Evolutionary conservation across 1,140 invertebrate species (phyloP).

Genomic region (Potamilus streckersoni): DNA sequence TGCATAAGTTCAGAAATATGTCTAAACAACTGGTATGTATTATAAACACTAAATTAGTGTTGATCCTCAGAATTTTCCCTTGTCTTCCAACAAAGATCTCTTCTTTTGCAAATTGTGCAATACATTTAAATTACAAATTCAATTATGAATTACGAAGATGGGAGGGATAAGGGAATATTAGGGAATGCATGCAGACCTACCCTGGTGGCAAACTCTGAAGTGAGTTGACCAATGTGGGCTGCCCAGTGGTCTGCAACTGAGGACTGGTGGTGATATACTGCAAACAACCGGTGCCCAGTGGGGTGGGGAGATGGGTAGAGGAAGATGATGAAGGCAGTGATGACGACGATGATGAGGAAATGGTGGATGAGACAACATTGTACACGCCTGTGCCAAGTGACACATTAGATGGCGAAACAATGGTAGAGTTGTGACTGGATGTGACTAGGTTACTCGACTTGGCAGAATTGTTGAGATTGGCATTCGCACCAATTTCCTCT

Average conservation of each 20-base stretch:
- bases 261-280: neutral
- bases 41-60: too few relatives aligned
- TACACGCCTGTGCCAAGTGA: neutral
- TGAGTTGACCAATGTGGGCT: neutral
- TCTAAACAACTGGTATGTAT: too few relatives aligned
- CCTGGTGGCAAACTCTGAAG: neutral
- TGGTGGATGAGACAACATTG: slow-evolving; percentile 22
- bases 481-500: slow-evolving; percentile 5
- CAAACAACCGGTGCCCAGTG: neutral
- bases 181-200: too few relatives aligned
- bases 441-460: slow-evolving; percentile 30
- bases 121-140: too few relatives aligned
- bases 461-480: slow-evolving; percentile 4
- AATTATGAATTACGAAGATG: too few relatives aligned
- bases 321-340: neutral
- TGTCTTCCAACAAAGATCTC: too few relatives aligned
- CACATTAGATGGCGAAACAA: too few relatives aligned
- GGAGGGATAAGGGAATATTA: too few relatives aligned
- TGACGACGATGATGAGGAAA: slow-evolving; percentile 3
- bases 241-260: neutral
- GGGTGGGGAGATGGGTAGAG: slow-evolving; percentile 10
- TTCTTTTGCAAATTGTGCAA: too few relatives aligned
- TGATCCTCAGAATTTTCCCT: too few relatives aligned
- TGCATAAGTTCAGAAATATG: too few relatives aligned
- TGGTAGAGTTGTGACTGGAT: slow-evolving; percentile 16